phyloP scores from a whole-genome alignment of 2,888 invertebrate genomes.

The Eledone cirrhosa region DNA sequence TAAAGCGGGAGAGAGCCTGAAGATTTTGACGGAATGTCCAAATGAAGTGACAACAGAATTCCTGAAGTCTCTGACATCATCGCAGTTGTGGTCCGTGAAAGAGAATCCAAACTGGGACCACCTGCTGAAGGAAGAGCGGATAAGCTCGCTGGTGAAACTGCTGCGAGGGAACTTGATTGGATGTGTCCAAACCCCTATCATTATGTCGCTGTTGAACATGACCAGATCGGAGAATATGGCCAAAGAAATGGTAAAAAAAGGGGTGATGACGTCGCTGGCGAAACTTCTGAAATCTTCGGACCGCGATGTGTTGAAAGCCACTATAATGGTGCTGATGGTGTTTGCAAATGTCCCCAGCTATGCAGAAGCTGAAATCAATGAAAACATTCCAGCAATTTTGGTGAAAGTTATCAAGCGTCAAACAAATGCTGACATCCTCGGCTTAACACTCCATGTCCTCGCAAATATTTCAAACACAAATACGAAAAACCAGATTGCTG shows the following conservation, averaged over 20 bases:
- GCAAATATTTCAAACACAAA: conserved; percentile 56
- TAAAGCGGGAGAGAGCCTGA: conserved; percentile 56
- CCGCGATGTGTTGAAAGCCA: conserved; percentile 50
- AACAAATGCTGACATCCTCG: conserved; percentile 56
- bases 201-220: conserved; percentile 58
- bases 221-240: conserved; percentile 52
- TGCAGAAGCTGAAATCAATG: conserved; percentile 54
- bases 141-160: conserved; percentile 59
- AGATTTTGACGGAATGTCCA: conserved; percentile 47
- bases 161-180: conserved; percentile 52
- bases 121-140: conserved; percentile 53
- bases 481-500: conserved; percentile 45
- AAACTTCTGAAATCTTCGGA: conserved; percentile 52
- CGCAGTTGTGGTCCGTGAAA: conserved; percentile 40
- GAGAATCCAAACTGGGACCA: conserved; percentile 59
- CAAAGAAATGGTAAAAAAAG: conserved; percentile 54
- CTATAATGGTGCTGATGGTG: conserved; percentile 54
- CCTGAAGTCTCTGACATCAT: conserved; percentile 35
- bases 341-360: conserved; percentile 49
- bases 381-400: conserved; percentile 57
- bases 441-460: conserved; percentile 55
- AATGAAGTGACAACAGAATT: conserved; percentile 12
- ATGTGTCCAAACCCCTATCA: conserved; percentile 55
- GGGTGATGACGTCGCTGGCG: conserved; percentile 55
- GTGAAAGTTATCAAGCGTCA: conserved; percentile 53